phyloP scores from a whole-genome alignment of 2,888 invertebrate species.

The Drosophila pegasa region DNA sequence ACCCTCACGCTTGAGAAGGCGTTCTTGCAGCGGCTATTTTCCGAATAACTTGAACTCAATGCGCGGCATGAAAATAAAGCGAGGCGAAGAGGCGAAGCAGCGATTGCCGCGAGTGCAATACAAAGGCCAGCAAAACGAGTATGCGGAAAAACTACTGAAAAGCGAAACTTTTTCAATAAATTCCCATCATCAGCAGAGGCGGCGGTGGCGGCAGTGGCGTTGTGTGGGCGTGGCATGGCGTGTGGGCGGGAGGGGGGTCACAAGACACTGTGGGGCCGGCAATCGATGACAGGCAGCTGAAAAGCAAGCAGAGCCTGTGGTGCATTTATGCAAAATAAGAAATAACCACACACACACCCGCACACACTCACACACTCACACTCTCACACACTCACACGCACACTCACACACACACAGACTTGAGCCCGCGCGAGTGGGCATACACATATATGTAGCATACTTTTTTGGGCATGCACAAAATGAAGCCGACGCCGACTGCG shows the following conservation, averaged over 20 bases:
- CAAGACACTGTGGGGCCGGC: constrained; percentile 68
- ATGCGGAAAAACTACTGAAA: constrained; percentile 61
- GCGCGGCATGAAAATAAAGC: constrained; percentile 74
- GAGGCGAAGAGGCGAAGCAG: constrained; percentile 14
- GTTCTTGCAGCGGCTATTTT: constrained; percentile 71
- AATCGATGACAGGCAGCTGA: constrained; percentile 78
- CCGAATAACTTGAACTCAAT: constrained; percentile 81
- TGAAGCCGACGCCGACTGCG: constrained; percentile 52
- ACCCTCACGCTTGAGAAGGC: constrained; percentile 26
- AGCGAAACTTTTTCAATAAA: constrained; percentile 80
- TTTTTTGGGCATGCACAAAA: constrained; percentile 71
- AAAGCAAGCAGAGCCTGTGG: constrained; percentile 76
- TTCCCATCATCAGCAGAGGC: constrained; percentile 70
- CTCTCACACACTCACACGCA: constrained; percentile 1
- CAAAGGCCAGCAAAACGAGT: constrained; percentile 64
- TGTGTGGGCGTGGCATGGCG: constrained; percentile 2
- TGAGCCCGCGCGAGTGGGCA: constrained; percentile 47
- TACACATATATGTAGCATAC: constrained; percentile 55
- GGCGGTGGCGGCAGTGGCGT: constrained; percentile 22
- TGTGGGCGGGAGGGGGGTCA: constrained; percentile 42
- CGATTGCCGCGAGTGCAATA: constrained; percentile 64
- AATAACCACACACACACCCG: constrained; percentile 60
- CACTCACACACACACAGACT: constrained; percentile 5
- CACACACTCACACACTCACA: constrained; percentile 7
- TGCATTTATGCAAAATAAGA: constrained; percentile 81